phyloP scores from a whole-genome alignment of 2,797 vertebrate genomes.

The Sebastes minor region DNA sequence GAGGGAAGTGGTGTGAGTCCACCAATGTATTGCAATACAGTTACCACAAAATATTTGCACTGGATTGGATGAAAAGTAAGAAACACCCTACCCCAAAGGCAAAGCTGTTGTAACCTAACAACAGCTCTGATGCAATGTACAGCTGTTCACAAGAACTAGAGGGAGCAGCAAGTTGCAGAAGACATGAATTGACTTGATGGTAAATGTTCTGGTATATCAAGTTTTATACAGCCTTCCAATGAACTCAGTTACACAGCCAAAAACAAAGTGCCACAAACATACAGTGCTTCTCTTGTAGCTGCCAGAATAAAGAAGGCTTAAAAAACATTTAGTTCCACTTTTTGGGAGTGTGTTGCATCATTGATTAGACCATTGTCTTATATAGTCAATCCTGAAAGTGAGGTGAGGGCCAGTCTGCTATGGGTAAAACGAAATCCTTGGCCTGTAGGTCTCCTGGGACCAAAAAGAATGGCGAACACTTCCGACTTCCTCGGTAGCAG shows the following conservation, averaged over 20 bases:
- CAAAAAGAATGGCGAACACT: constrained; percentile 9
- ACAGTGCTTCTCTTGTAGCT: neutral
- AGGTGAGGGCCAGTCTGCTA: neutral
- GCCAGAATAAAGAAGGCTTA: neutral
- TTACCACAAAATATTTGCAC: neutral
- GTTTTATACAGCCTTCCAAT: neutral
- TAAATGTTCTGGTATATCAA: neutral
- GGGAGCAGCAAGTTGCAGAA: neutral
- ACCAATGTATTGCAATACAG: neutral
- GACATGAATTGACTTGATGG: neutral
- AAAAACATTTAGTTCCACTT: neutral
- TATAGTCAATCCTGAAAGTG: neutral
- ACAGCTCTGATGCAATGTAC: constrained; percentile 11
- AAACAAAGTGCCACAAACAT: neutral
- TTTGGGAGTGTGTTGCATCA: neutral
- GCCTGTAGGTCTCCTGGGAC: neutral
- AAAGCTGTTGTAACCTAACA: neutral
- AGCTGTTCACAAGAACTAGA: neutral
- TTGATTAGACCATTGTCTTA: neutral
- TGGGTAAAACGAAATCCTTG: neutral
- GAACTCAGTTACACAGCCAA: neutral
- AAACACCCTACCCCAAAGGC: neutral
- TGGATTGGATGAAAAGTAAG: neutral
- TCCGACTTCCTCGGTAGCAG: constrained; percentile 18
- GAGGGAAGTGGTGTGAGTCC: neutral